These are phyloP conservation scores for Neotoxoptera formosana DNA, from an alignment of 1,140 invertebrate species.

Conservation along the genomic window DNA sequence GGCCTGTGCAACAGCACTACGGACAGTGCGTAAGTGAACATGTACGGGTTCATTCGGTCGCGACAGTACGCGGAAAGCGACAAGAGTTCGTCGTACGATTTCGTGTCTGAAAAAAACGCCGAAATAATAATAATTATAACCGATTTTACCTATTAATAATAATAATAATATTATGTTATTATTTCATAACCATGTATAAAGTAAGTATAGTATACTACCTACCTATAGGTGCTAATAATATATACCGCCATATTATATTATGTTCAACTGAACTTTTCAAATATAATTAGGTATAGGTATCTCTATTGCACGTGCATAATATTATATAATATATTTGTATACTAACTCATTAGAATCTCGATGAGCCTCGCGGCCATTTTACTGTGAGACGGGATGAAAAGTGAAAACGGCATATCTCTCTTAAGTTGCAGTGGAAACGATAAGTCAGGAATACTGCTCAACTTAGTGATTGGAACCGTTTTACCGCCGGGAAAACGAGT, in stretches of 20 bases:
- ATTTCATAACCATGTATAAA: no score
- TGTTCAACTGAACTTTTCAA: neutral
- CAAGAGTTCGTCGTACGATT: constrained; percentile 74
- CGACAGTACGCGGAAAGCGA: constrained; percentile 76
- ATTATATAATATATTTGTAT: neutral
- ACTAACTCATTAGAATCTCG: constrained; percentile 74
- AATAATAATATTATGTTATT: neutral
- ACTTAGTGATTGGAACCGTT: constrained; percentile 69
- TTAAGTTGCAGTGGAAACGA: constrained; percentile 71
- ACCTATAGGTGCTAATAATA: no score
- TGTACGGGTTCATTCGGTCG: constrained; percentile 76
- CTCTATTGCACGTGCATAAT: neutral
- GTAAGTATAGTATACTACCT: no score
- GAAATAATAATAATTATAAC: neutral
- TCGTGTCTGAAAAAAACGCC: constrained; percentile 67
- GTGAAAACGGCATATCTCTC: constrained; percentile 75
- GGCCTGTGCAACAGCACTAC: constrained; percentile 78
- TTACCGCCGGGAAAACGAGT: constrained; percentile 56
- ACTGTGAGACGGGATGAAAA: constrained; percentile 78
- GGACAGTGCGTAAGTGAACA: constrained; percentile 80
- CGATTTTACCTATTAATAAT: no score
- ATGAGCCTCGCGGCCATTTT: constrained; percentile 74
- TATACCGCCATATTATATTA: no score
- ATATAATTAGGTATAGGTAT: neutral
- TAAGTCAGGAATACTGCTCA: constrained; percentile 75